Evolutionary conservation across 2,888 invertebrate genomes (phyloP).

Genomic region (Pseudoips prasinana): DNA sequence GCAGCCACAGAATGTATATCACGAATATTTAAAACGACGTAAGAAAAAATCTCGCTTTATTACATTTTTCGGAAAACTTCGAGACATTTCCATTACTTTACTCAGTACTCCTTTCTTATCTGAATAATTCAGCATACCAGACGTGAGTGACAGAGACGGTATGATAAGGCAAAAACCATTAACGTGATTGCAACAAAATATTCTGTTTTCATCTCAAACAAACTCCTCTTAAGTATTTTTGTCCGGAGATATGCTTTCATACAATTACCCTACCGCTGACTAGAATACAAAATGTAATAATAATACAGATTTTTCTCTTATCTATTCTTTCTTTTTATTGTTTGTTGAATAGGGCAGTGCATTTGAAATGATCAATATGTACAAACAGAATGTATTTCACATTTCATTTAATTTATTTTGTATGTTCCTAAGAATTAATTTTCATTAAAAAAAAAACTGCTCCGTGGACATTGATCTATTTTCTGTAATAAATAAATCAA

Average conservation of each 20-base stretch:
- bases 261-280: too few species aligned
- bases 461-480: too few species aligned
- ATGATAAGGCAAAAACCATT: constrained; percentile 48
- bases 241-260: background rate
- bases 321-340: too few species aligned
- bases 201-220: constrained; percentile 32
- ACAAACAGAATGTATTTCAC: too few species aligned
- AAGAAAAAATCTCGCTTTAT: constrained; percentile 37
- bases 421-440: too few species aligned
- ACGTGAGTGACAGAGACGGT: constrained; percentile 40
- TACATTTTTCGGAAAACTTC: constrained; percentile 43
- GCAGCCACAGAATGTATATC: constrained; percentile 36
- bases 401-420: too few species aligned
- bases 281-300: too few species aligned
- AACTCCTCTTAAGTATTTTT: constrained; percentile 6
- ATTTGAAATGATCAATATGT: too few species aligned
- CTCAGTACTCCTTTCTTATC: constrained; percentile 40
- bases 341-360: too few species aligned
- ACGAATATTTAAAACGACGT: constrained; percentile 44
- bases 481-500: too few species aligned
- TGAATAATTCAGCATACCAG: constrained; percentile 54
- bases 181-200: constrained; percentile 49
- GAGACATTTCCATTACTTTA: constrained; percentile 54
- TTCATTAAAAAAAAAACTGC: too few species aligned
- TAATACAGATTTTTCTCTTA: too few species aligned